A percentile compares a stretch with the other conserved stretches of the same genome.
Evolutionary conservation across 2,888 invertebrate genomes (phyloP).

Genomic region (Hyposoter didymator): DNA sequence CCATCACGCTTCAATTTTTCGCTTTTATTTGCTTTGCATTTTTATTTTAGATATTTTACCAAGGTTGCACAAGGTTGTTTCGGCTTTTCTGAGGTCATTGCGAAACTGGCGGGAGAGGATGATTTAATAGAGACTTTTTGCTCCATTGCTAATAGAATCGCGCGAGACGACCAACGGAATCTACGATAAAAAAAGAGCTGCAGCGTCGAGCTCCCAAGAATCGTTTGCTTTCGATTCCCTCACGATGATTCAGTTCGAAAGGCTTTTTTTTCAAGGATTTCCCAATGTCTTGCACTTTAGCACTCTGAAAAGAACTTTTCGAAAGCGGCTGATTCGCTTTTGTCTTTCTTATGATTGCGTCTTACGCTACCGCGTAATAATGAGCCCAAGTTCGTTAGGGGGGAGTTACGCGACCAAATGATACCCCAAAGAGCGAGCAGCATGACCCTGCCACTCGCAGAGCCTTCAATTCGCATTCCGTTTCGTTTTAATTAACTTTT

Average conservation of each 20-base stretch:
- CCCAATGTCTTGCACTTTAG: not conserved
- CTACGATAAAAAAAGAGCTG: not conserved
- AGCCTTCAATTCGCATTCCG: not conserved
- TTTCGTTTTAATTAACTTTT: not conserved
- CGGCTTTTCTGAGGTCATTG: not conserved
- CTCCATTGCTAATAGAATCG: not conserved
- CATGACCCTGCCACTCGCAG: not conserved
- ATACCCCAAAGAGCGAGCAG: not conserved
- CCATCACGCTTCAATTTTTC: constrained; percentile 42
- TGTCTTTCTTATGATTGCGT: not conserved
- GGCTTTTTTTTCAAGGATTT: not conserved
- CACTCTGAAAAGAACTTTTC: not conserved
- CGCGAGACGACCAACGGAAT: not conserved
- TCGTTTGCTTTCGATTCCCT: not conserved
- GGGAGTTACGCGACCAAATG: not conserved
- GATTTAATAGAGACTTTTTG: not conserved
- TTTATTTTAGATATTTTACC: constrained; percentile 34
- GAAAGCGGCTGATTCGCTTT: too few relatives aligned
- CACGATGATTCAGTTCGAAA: not conserved
- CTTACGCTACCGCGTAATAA: not conserved
- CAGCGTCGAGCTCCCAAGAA: not conserved
- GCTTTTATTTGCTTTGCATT: constrained; percentile 33
- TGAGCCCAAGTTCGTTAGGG: not conserved
- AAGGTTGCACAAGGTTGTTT: constrained; percentile 56
- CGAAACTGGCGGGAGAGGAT: not conserved